These are phyloP conservation scores for Chironomus tepperi DNA, from an alignment of 1,140 invertebrate genomes.

Conservation along the genomic window DNA sequence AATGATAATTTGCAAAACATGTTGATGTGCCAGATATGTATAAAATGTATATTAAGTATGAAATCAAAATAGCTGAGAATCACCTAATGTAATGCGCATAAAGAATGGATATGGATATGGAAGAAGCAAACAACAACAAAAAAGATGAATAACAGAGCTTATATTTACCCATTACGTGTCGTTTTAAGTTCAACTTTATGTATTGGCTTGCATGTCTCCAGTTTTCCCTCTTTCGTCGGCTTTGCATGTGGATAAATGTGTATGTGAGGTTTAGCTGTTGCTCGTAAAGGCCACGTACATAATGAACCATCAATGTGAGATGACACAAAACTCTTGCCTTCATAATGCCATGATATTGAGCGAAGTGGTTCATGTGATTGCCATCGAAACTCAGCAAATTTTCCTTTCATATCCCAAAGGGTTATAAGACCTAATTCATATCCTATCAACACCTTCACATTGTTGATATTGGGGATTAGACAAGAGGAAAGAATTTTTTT, in stretches of 20 bases:
- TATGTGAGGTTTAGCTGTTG: constrained; percentile 64
- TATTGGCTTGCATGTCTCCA: constrained; percentile 83
- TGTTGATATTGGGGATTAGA: too few species aligned
- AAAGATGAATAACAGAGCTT: neutral
- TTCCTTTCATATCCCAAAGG: constrained; percentile 87
- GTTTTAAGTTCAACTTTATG: constrained; percentile 93
- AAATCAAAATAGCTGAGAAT: too few species aligned
- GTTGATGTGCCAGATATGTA: neutral
- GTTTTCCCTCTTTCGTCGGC: constrained; percentile 75
- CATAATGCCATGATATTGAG: constrained; percentile 91
- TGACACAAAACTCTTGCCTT: constrained; percentile 97
- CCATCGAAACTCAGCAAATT: constrained; percentile 72
- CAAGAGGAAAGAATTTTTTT: too few species aligned
- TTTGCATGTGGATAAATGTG: constrained; percentile 87
- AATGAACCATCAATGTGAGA: constrained; percentile 92
- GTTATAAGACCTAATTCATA: constrained; percentile 92
- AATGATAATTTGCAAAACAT: constrained; percentile 2
- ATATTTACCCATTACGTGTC: constrained; percentile 71
- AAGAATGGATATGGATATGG: neutral
- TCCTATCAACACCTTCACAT: constrained; percentile 81
- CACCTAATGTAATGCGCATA: neutral
- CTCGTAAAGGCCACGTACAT: constrained; percentile 79
- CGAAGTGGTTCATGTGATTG: constrained; percentile 68
- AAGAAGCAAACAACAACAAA: neutral
- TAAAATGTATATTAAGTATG: too few species aligned